These are phyloP conservation scores for Actinostola sp. DNA, from an alignment of 92 coral and sea anemone genomes.

Conservation along the genomic window DNA sequence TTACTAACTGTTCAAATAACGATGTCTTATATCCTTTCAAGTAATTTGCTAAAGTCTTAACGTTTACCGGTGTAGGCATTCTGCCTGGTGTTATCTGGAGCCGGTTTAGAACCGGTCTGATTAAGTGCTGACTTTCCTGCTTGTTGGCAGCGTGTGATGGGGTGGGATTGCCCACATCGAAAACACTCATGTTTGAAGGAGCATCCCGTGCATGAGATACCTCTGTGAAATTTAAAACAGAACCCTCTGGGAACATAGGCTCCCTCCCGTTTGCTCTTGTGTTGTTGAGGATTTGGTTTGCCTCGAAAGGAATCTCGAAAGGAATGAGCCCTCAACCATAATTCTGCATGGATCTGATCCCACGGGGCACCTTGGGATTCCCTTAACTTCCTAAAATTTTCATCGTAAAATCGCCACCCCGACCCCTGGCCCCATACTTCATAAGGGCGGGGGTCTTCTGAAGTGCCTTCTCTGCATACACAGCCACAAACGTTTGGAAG, in stretches of 20 bases:
- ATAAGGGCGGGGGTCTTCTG: no score
- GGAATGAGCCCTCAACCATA: no score
- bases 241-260: conserved; percentile 40
- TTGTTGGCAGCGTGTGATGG: conserved; percentile 37
- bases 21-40: conserved; percentile 33
- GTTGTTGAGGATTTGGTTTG: no score
- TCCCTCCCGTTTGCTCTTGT: no score
- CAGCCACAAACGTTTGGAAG: no score
- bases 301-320: no score
- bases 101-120: conserved; percentile 16
- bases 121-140: conserved; percentile 10
- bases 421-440: no score
- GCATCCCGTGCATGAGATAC: conserved; percentile 46
- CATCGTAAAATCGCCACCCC: no score
- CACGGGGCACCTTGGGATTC: no score
- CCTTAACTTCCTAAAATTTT: no score
- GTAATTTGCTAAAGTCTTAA: conserved; percentile 20
- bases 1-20: conserved; percentile 9
- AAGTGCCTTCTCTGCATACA: no score
- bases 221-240: conserved; percentile 45
- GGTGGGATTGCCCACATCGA: conserved; percentile 49
- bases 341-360: no score
- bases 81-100: conserved; percentile 1
- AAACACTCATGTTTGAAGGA: conserved; percentile 53
- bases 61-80: conserved; percentile 46